Evolutionary conservation across 2,888 invertebrate species (phyloP).

Genomic region (Exocentrus adspersus): DNA sequence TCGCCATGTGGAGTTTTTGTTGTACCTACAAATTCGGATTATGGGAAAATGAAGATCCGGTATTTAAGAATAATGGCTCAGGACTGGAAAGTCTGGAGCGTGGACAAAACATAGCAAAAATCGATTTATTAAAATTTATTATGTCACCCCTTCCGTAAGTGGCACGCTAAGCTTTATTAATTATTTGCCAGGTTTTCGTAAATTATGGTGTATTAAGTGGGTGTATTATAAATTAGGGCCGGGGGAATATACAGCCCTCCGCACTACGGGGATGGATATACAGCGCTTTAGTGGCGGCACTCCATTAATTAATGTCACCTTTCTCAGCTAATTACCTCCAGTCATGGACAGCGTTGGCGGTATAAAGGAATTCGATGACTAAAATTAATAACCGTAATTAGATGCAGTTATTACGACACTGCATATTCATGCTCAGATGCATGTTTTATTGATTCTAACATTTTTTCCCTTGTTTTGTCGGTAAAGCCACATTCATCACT

Average conservation of each 20-base stretch:
- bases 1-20: no score
- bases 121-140: constrained; percentile 45
- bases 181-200: constrained; percentile 47
- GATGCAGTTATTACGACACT: no score
- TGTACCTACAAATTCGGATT: no score
- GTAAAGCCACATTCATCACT: no score
- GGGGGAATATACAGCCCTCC: constrained; percentile 39
- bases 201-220: constrained; percentile 48
- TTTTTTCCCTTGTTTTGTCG: no score
- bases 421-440: no score
- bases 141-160: constrained; percentile 41
- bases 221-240: constrained; percentile 47
- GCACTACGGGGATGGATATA: constrained; percentile 41
- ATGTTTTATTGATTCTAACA: no score
- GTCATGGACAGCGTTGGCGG: constrained; percentile 32
- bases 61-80: no score
- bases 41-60: no score
- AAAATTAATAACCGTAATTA: neutral
- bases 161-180: constrained; percentile 48
- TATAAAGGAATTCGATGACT: neutral
- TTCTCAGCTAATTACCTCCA: constrained; percentile 55
- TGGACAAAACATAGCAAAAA: constrained; percentile 32
- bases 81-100: no score
- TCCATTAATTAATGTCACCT: constrained; percentile 59
- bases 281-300: constrained; percentile 44